Evolutionary conservation across 1,140 invertebrate species (phyloP), one percentile per base, ranked within the genome.

Genomic region (Oedothorax gibbosus): DNA sequence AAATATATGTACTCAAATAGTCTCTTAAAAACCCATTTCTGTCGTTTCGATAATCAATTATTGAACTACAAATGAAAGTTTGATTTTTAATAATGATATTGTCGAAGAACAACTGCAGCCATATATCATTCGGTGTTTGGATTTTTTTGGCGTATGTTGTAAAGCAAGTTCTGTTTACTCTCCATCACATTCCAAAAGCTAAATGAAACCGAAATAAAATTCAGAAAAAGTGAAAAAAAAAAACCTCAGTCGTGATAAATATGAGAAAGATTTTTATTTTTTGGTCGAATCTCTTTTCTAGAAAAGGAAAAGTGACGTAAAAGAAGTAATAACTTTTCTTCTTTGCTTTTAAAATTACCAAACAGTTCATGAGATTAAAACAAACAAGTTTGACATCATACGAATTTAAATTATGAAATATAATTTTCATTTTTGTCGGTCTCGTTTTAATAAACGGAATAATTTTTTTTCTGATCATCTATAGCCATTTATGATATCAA

Each of bases 191-290:
- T 75, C 81, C 81, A 76, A 76, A 82, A 75, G 53, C 72, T 84
- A 76, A 84, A 84, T 84, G 81, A 84, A 84, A 84, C 56, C 60
- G 62, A 84, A 75, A 75, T 75, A 75, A 84, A 84, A 84, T 84
- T 82, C 69, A n/a, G 15, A 49, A 51, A 71, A 57, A 49, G 49
- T 53, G 50, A 12, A 84, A n/a, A 73, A 82, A 66, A 53, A 21
- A 68, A 71, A 71, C 56, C 14, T 18, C 20, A 75, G 54, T 53
- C 51, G 57, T 84, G 72, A 84, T 84, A 84, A 84, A 84, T 84
- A 84, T 84, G 71, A 84, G 60, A 84, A 82, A 82, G 80, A 82
- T 82, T 82, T 75, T 78, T 35, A 35, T 35, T 35, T 35, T 81
- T 84, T 84, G 75, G 81, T 65, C 81, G 81, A 84, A 84, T 83